A percentile compares a stretch with the other conserved stretches of the same genome.
Evolutionary conservation across 2,113 vertebrate species (phyloP).

Genomic region (Pomatorhinus ruficollis): DNA sequence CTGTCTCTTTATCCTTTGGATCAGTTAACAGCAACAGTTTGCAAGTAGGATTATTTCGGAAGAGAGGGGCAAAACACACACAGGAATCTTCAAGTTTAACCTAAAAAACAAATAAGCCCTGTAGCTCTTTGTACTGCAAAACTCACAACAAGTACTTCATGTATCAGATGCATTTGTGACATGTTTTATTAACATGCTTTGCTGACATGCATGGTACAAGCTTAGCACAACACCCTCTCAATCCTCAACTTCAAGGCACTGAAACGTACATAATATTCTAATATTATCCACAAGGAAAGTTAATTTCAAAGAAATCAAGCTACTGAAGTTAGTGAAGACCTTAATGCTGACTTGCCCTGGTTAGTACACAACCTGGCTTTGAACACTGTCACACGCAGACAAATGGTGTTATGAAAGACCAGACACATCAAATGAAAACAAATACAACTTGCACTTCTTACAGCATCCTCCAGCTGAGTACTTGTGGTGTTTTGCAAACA

Average conservation of each 20-base stretch:
- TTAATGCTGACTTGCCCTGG: neutral
- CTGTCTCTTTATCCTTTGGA: slow-evolving; percentile 74
- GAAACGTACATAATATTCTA: neutral
- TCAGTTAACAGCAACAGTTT: slow-evolving; percentile 74
- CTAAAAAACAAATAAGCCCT: slow-evolving; percentile 63
- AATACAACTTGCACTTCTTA: slow-evolving; percentile 53
- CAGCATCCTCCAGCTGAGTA: slow-evolving; percentile 47
- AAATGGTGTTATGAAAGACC: slow-evolving; percentile 37
- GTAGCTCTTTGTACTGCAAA: neutral
- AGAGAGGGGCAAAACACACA: slow-evolving; percentile 64
- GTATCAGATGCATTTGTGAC: neutral
- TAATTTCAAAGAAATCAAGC: neutral
- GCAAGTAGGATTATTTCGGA: slow-evolving; percentile 60
- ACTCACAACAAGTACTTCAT: neutral
- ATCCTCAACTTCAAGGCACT: neutral
- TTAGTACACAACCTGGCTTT: neutral
- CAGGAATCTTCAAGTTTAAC: slow-evolving; percentile 69
- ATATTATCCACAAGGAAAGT: neutral
- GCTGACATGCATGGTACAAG: neutral
- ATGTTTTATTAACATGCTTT: neutral
- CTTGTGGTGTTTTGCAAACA: slow-evolving; percentile 64
- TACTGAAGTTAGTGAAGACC: neutral
- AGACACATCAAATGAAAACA: slow-evolving; percentile 53
- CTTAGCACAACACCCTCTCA: neutral
- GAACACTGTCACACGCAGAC: neutral